Evolutionary conservation across 2,888 invertebrate genomes (phyloP).

Genomic region (Philereme vetulata): DNA sequence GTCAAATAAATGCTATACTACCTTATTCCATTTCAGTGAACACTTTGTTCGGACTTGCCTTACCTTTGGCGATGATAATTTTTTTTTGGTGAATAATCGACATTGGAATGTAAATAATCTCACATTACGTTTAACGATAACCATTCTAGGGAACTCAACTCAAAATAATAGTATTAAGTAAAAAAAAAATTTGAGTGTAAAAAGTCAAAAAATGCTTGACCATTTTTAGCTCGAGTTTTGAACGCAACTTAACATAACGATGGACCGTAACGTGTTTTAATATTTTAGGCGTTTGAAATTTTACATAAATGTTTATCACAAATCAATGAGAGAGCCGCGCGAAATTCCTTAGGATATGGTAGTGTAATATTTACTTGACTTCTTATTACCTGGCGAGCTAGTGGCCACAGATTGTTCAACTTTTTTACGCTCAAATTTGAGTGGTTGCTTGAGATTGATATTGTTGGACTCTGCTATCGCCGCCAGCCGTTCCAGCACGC

Average conservation of each 20-base stretch:
- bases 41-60: constrained; percentile 70
- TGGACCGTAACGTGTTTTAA: constrained; percentile 56
- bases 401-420: constrained; percentile 85
- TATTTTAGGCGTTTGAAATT: constrained; percentile 37
- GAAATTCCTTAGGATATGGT: constrained; percentile 78
- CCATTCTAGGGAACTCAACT: constrained; percentile 65
- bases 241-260: constrained; percentile 77
- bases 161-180: constrained; percentile 60
- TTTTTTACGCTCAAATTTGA: constrained; percentile 87
- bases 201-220: constrained; percentile 85
- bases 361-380: constrained; percentile 85
- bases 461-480: constrained; percentile 94
- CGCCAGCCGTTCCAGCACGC: constrained; percentile 92
- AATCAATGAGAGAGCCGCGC: constrained; percentile 50
- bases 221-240: constrained; percentile 81
- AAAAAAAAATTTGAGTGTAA: constrained; percentile 82
- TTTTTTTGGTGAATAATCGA: constrained; percentile 69
- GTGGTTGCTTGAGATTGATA: constrained; percentile 91
- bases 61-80: constrained; percentile 78
- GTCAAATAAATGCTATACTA: constrained; percentile 85
- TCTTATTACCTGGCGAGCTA: constrained; percentile 85
- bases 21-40: constrained; percentile 73
- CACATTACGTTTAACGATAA: constrained; percentile 66
- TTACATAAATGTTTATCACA: constrained; percentile 34
- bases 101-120: constrained; percentile 77